Evolutionary conservation across 2,113 vertebrate genomes (phyloP).

Genomic region (Ictalurus furcatus): DNA sequence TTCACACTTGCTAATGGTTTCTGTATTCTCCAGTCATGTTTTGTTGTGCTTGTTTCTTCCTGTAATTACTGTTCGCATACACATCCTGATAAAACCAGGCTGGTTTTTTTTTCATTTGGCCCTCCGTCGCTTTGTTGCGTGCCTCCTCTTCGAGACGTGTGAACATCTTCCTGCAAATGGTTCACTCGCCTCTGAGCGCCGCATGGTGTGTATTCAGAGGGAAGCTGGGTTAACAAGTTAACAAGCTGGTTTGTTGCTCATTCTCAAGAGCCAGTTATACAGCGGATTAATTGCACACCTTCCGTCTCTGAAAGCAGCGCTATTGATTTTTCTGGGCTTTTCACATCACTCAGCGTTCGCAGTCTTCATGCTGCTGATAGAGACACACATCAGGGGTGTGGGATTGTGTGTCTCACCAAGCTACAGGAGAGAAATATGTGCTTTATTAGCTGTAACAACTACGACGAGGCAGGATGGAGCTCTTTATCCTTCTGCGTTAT

Average conservation of each 20-base stretch:
- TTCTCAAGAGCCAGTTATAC: slow-evolving; percentile 51
- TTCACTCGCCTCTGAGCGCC: slow-evolving; percentile 5
- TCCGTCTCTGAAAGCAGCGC: slow-evolving; percentile 38
- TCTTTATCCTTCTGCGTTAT: not conserved
- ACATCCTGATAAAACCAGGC: not conserved
- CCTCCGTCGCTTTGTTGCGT: not conserved
- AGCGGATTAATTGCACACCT: slow-evolving; percentile 48
- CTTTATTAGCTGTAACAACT: not conserved
- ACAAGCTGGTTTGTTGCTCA: slow-evolving; percentile 50
- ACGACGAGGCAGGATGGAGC: not conserved
- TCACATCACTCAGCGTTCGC: slow-evolving; percentile 15
- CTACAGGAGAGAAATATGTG: not conserved
- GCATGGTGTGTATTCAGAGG: slow-evolving; percentile 14
- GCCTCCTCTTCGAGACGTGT: slow-evolving; percentile 31
- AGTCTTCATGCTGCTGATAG: slow-evolving; percentile 13
- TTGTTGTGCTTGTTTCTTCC: not conserved
- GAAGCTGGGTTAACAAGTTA: slow-evolving; percentile 48
- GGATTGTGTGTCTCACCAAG: not conserved
- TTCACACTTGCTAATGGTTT: slow-evolving; percentile 19
- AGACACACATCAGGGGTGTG: not conserved
- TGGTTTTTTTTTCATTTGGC: slow-evolving; percentile 15
- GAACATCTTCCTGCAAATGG: slow-evolving; percentile 39
- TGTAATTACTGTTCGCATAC: slow-evolving; percentile 1
- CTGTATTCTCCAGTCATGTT: not conserved
- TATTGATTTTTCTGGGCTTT: slow-evolving; percentile 42